phyloP scores from a whole-genome alignment of 2,888 invertebrate genomes.

The Antheraea assamensis region DNA sequence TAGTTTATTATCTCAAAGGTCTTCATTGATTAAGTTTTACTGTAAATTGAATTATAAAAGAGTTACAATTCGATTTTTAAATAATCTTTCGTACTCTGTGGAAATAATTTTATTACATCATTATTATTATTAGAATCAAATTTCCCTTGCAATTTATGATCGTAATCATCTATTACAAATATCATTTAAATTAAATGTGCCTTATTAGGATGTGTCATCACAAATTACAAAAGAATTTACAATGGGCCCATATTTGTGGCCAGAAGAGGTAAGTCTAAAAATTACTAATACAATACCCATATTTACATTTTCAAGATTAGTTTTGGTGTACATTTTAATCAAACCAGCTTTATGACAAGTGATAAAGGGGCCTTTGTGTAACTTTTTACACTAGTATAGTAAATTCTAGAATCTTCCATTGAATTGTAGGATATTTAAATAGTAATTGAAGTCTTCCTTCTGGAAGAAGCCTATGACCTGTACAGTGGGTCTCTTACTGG shows the following conservation, averaged over 20 bases:
- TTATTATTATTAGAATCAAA: no score
- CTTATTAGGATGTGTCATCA: not conserved
- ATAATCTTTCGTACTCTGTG: no score
- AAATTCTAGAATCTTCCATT: slow-evolving; percentile 61
- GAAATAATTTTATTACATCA: no score
- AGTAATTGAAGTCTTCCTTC: not conserved
- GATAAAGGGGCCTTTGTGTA: slow-evolving; percentile 74
- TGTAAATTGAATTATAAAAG: no score
- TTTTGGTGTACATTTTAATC: slow-evolving; percentile 15
- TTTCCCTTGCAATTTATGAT: no score
- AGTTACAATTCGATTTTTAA: no score
- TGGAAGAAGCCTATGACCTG: no score
- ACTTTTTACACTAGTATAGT: slow-evolving; percentile 46
- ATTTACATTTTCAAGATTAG: not conserved
- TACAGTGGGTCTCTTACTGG: no score
- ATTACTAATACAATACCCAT: not conserved
- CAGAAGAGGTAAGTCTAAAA: not conserved
- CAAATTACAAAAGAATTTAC: not conserved
- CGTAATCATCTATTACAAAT: not conserved
- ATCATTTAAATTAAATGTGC: not conserved
- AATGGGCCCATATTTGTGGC: not conserved
- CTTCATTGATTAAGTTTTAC: no score
- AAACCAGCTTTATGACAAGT: slow-evolving; percentile 43
- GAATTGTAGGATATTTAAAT: slow-evolving; percentile 28
- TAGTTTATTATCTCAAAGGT: no score